Evolutionary conservation across 2,888 invertebrate species (phyloP), one percentile per base, ranked within the genome.

Genomic region (Phyllotreta cruciferae): DNA sequence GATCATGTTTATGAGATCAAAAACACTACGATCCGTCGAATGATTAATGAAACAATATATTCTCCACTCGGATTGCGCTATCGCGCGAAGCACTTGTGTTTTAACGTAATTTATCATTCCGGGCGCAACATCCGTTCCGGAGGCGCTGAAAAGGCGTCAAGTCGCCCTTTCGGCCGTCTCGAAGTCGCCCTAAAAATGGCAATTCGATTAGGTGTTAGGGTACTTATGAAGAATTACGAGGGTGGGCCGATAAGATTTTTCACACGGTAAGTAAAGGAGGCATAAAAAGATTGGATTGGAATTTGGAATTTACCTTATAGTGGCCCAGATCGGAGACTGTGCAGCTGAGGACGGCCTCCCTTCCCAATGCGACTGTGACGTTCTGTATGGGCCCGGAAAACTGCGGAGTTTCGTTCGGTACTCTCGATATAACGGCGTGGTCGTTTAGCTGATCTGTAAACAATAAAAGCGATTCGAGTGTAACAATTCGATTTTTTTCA

Each of bases 311-410:
- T 11, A 91, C 91, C 87, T 90, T 91, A 80, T 89, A 90, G 75
- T 87, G 87, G 47, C 90, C 90, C 62, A 91, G 83, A 72, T 90
- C 88, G 39, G 87, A 86, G 3, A 91, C 90, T 36, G 88, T 87
- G 75, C 91, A 92, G 60, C 88, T 88, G 6, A 92, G 84, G 4
- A 90, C 83, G 0, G 91, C 91, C 75, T 91, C 91, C 61, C 90
- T 84, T 38, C 91, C 91, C 34, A 90, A 84, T 5, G 90, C 87
- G 6, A 90, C 89, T 0, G 91, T 91, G 68, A 90, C 87, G 78
- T 92, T 92, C 68, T 86, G 85, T 65, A 91, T 90, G 35, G 88
- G 86, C 47, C 86, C 87, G 54, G 85, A 82, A 78, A 91, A 91
- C 75, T 87, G 88, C 0, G 91, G 91, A 68, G 85, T 87, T 24